Evolutionary conservation across 1,140 invertebrate genomes (phyloP).

Genomic region (Sesamia nonagrioides): DNA sequence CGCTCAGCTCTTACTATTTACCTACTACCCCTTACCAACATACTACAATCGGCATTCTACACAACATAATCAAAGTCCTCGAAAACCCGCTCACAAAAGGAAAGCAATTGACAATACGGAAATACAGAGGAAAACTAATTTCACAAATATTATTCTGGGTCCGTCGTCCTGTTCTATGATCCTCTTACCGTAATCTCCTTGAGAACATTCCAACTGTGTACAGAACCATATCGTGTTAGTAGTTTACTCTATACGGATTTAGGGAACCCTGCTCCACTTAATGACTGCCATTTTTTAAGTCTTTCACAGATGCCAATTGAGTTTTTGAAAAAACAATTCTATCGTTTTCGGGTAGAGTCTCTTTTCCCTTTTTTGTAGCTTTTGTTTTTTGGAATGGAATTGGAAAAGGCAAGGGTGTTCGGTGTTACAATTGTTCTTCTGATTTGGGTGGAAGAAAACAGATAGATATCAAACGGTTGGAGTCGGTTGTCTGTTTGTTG

Average conservation of each 20-base stretch:
- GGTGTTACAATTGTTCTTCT: neutral
- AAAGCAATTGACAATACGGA: constrained; percentile 38
- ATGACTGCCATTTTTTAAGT: constrained; percentile 43
- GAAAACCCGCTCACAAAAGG: constrained; percentile 28
- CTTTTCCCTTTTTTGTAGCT: constrained; percentile 7
- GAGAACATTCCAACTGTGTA: constrained; percentile 54
- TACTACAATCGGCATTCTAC: neutral
- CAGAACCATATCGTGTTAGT: constrained; percentile 34
- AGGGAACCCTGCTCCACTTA: constrained; percentile 22
- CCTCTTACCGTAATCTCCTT: constrained; percentile 60
- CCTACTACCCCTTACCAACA: neutral
- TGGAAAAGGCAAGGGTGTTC: neutral
- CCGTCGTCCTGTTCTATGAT: constrained; percentile 41
- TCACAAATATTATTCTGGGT: constrained; percentile 56
- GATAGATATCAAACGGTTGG: neutral
- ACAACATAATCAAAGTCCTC: constrained; percentile 10
- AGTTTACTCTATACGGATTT: constrained; percentile 32
- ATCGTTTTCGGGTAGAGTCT: constrained; percentile 19
- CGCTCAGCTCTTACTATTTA: neutral
- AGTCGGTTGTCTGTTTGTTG: neutral
- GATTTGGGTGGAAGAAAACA: constrained; percentile 1
- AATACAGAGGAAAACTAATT: constrained; percentile 48
- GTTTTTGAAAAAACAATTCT: constrained; percentile 31
- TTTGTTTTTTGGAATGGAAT: constrained; percentile 19
- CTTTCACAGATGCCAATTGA: constrained; percentile 6